Conservation (phyloP, 2,888 invertebrate genomes). For the Argynnis bischoffii region DNA sequence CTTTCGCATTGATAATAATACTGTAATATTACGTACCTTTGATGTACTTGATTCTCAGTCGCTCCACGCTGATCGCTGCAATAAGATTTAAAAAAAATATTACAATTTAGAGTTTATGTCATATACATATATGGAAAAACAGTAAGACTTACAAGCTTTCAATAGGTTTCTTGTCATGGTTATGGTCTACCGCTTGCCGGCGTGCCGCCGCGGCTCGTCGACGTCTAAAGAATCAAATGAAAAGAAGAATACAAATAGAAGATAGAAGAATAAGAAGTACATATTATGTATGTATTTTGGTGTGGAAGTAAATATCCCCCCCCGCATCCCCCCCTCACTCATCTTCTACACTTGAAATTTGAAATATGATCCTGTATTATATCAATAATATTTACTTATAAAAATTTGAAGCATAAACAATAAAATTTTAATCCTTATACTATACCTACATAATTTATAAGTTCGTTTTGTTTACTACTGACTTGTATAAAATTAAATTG, state of each 20-base stretch:
- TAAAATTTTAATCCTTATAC: too few species aligned
- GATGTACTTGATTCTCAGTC: neutral
- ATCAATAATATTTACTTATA: too few species aligned
- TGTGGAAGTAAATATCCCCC: too few species aligned
- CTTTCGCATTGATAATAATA: too few species aligned
- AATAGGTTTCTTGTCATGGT: neutral
- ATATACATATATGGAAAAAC: neutral
- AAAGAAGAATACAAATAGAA: neutral
- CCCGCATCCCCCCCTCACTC: too few species aligned
- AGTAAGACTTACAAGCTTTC: conserved; percentile 3
- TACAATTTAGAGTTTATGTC: neutral
- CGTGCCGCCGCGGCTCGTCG: conserved; percentile 17
- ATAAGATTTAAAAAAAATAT: neutral
- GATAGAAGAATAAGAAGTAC: too few species aligned
- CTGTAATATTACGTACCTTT: conserved; percentile 3
- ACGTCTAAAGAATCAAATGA: neutral
- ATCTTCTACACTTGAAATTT: neutral
- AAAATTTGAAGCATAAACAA: neutral
- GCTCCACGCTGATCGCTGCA: conserved; percentile 7
- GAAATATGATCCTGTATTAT: neutral
- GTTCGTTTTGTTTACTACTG: too few species aligned
- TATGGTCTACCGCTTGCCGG: neutral
- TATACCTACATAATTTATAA: too few species aligned
- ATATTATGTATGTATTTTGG: too few species aligned
- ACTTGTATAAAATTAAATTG: too few species aligned